Percentiles rank a stretch among this genome's conserved stretches.
Evolutionary conservation across 2,888 invertebrate genomes (phyloP).

Genomic region (Papilio protenor): DNA sequence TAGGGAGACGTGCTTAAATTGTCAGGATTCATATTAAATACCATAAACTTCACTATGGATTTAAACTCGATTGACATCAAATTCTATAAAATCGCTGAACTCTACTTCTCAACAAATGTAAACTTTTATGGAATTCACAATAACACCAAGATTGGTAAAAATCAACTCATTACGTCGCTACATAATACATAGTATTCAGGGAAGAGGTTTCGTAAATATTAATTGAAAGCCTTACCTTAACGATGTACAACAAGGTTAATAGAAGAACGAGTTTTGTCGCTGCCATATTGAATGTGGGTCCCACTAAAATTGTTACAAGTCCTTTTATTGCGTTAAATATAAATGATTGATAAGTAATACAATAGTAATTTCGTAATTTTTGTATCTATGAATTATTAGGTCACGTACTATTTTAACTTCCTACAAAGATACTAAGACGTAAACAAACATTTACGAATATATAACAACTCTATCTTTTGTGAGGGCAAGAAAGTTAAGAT

Average conservation of each 20-base stretch:
- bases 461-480: not conserved
- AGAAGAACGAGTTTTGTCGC: constrained; percentile 32
- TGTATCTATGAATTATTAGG: constrained; percentile 25
- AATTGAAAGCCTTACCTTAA: constrained; percentile 32
- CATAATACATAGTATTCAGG: not conserved
- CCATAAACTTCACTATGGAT: too few species aligned
- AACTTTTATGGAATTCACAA: not conserved
- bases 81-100: not conserved
- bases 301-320: constrained; percentile 12
- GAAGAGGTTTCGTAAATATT: not conserved
- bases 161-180: not conserved
- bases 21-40: not conserved
- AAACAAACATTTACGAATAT: not conserved
- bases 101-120: not conserved
- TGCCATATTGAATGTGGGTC: constrained; percentile 37
- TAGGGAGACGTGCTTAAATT: not conserved
- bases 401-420: constrained; percentile 32
- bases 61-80: too few species aligned
- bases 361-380: constrained; percentile 41
- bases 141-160: not conserved
- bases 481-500: not conserved
- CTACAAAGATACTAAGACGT: not conserved
- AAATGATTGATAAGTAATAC: constrained; percentile 25
- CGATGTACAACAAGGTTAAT: constrained; percentile 37
- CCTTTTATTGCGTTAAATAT: constrained; percentile 37